Evolutionary conservation across 2,113 vertebrate species (phyloP).

Genomic region (Chitala chitala): DNA sequence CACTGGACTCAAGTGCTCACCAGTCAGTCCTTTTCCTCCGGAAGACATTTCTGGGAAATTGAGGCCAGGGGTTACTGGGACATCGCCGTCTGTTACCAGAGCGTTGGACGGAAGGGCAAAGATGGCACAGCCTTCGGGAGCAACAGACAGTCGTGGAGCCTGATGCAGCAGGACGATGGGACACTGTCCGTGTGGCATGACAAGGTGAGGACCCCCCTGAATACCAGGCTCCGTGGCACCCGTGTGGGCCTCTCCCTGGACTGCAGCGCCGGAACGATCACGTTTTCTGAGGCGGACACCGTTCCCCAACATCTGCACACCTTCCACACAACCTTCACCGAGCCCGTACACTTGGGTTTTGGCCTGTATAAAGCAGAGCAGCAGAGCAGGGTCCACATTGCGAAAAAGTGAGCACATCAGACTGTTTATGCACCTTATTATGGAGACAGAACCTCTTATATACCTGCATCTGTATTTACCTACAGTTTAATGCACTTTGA

Average conservation of each 20-base stretch:
- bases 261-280: constrained; percentile 52
- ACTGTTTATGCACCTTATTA: neutral
- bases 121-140: constrained; percentile 60
- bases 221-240: constrained; percentile 45
- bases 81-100: constrained; percentile 54
- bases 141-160: constrained; percentile 63
- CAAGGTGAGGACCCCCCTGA: constrained; percentile 55
- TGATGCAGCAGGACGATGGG: constrained; percentile 59
- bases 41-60: constrained; percentile 65
- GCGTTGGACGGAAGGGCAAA: constrained; percentile 59
- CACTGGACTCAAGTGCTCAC: constrained; percentile 64
- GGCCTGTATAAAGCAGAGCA: constrained; percentile 64
- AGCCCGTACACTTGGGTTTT: constrained; percentile 59
- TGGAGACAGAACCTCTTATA: neutral
- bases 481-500: neutral
- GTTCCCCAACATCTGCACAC: constrained; percentile 56
- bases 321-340: constrained; percentile 52
- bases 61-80: constrained; percentile 64
- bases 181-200: constrained; percentile 64
- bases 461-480: neutral
- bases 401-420: constrained; percentile 39
- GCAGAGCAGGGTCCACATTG: constrained; percentile 49
- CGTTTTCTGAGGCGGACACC: constrained; percentile 57
- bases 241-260: constrained; percentile 52
- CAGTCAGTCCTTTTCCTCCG: constrained; percentile 50